phyloP scores from a whole-genome alignment of 2,113 vertebrate genomes.

The Athene noctua region DNA sequence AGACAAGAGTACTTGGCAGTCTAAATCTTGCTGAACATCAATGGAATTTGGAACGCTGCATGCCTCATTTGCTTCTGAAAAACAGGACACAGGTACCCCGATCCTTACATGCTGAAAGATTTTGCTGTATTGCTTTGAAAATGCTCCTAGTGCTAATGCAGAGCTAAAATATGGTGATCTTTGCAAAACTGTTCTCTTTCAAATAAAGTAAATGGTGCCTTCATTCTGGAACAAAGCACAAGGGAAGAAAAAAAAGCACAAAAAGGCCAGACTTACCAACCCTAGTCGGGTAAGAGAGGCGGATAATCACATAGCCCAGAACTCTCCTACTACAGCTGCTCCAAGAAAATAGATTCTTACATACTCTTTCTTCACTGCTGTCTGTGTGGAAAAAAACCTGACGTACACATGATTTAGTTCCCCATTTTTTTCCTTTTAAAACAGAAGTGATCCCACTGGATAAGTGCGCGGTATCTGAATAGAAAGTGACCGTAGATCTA shows the following conservation, averaged over 20 bases:
- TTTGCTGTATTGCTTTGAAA: background rate
- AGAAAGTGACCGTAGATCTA: background rate
- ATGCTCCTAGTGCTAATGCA: background rate
- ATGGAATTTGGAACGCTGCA: background rate
- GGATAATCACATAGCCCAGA: background rate
- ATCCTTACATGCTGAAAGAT: too few relatives aligned
- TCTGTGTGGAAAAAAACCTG: background rate
- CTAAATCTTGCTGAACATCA: background rate
- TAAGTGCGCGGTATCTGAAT: rapidly evolving
- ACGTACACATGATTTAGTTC: background rate
- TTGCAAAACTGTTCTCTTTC: background rate
- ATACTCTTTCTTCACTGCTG: background rate
- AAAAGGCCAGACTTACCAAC: conserved; percentile 35
- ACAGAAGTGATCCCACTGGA: conserved; percentile 10
- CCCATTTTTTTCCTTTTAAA: background rate
- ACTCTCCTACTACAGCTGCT: background rate
- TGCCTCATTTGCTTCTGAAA: background rate
- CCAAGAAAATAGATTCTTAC: background rate
- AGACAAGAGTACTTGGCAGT: background rate
- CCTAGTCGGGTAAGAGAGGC: rapidly evolving
- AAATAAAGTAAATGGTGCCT: background rate
- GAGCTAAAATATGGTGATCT: background rate
- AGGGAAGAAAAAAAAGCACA: background rate
- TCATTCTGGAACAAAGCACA: background rate
- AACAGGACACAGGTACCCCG: background rate